These are phyloP conservation scores for Zosterops pallidus DNA, from an alignment of 2,113 vertebrate species.

Conservation along the genomic window DNA sequence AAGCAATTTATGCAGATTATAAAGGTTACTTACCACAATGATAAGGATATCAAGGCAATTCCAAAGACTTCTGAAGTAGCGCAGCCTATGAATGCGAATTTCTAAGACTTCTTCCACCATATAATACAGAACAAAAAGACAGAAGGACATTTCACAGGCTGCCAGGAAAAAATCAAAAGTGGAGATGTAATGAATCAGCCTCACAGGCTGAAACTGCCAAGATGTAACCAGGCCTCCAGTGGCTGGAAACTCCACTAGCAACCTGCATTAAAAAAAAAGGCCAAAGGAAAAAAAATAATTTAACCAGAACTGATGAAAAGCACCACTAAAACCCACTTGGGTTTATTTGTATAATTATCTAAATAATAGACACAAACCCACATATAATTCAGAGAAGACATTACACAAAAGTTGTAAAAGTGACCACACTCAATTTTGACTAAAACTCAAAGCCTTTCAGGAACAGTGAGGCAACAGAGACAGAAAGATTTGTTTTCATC, in stretches of 20 bases:
- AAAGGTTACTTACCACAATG: conserved; percentile 78
- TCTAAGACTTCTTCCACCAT: conserved; percentile 92
- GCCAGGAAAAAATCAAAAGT: conserved; percentile 93
- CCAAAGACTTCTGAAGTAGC: conserved; percentile 94
- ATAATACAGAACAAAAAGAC: conserved; percentile 94
- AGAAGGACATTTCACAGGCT: conserved; percentile 91
- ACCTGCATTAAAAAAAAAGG: conserved; percentile 69
- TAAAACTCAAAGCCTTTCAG: neutral
- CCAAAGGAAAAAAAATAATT: neutral
- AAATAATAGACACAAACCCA: neutral
- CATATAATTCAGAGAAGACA: neutral
- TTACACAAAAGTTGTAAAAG: neutral
- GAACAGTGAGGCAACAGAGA: neutral
- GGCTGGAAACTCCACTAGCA: conserved; percentile 92
- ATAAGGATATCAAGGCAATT: conserved; percentile 95
- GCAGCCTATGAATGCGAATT: conserved; percentile 89
- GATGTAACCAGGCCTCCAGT: conserved; percentile 91
- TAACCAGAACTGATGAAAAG: neutral
- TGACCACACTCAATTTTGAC: neutral
- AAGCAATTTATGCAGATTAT: neutral
- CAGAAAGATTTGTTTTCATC: neutral
- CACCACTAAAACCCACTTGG: neutral
- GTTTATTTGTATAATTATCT: neutral
- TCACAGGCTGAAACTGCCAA: conserved; percentile 95
- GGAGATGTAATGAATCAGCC: conserved; percentile 85